Evolutionary conservation across 92 coral and sea anemone genomes (phyloP), one percentile per base, ranked within the genome.

Genomic region (Epizoanthus stellaris): DNA sequence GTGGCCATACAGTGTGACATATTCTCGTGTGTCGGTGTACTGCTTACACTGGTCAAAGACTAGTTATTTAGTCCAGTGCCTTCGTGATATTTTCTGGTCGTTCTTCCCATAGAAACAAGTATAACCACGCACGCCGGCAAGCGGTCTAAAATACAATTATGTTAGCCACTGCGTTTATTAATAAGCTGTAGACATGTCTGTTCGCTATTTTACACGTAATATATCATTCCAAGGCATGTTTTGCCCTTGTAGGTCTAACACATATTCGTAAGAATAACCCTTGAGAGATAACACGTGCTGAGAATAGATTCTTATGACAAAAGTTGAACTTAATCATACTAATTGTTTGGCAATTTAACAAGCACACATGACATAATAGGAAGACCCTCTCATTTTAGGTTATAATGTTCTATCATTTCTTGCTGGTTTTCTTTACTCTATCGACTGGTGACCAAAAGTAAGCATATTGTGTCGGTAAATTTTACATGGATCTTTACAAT

Each of bases 271-370:
- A 49, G 14, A 49, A 10, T 9, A 8, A 10, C 56, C 52, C 56
- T 52, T 52, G 56, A 52, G 56, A 2, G 2, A 11, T 3, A 9
- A 43, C 83, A 64, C 59, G 83, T 61, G 83, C 6, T 64, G 6
- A 19, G 20, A 19, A 20, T 14, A 13, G 5, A 14, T 14, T 56
- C 57, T 60, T 77, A 15, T 79, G 83, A 64, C 12, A 61, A 77
- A 66, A 38, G 47, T 77, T 36, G 16, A 38, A 76, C 20, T 60
- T 60, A 79, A 79, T 43, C 83, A n/a, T 43, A 12, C 60, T 79
- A 63, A 63, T 79, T 79, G 83, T 79, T 63, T 40, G 71, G 34
- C 72, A 79, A 79, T 62, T 79, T 79, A 61, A n/a, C 70, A 14
- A 42, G 34, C 83, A 63, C 60, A 59, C 25, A 45, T 62, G 62